Evolutionary conservation across 2,113 vertebrate genomes (phyloP), one percentile per base, ranked within the genome.

Genomic region (Mola mola): DNA sequence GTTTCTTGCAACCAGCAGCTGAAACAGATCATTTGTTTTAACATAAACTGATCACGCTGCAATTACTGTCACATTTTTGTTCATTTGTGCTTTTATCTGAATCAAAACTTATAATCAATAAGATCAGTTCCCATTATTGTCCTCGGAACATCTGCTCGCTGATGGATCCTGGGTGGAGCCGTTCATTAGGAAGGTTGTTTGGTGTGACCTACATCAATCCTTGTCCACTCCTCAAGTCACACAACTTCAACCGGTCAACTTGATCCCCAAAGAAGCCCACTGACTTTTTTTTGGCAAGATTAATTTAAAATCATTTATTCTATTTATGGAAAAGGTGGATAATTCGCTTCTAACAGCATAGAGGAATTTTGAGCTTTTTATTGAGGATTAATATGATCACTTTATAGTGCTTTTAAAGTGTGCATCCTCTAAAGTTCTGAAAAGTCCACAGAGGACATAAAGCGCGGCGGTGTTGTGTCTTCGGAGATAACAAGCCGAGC

Each of bases 31-130:
- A 79, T 90, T 90, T 89, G 71, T 89, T 88, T 66, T 60, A 38
- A 78, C 57, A 62, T 84, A 88, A 92, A 90, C 82, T 77, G 79
- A 89, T 91, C 84, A 84, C 12, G 42, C 24, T 57, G 62, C 73
- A 76, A 71, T 87, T 75, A 82, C 75, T 91, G 90, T 90, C 88
- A 78, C 55, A 16, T 87, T 79, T 79, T 72, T 80, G 75, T 66
- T 40, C 72, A 85, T 79, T 87, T 78, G 59, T 84, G 75, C 68
- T 75, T 84, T 66, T 82, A 87, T 90, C 83, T 71, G 31, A 63
- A 90, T 90, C 43, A 84, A 82, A 89, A 75, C 71, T 76, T 83
- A 88, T 89, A 86, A 86, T 90, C 79, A 86, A 87, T 90, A 81
- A 84, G 68, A 73, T 81, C 21, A 66, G 28, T 59, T 37, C 22